Base-by-base conservation (phyloP, 2,113 vertebrate species). In the Passer montanus region DNA sequence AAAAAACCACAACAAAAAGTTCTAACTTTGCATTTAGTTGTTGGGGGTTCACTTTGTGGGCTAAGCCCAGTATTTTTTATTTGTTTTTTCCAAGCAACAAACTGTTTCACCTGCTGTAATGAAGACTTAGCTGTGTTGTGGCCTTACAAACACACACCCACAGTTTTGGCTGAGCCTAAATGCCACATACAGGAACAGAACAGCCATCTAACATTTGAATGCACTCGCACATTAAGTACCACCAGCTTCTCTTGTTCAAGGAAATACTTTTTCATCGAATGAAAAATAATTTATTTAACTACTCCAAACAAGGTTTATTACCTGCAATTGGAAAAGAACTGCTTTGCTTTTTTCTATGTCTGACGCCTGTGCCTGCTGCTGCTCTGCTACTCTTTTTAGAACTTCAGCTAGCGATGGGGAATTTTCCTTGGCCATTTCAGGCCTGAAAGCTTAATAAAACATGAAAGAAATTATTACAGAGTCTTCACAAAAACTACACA, bases 321-420 rank as follows among this genome's bases (percentile, higher is more conserved):
- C 98, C 98, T 98, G 98, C 72, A 98, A 31, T 5, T 91, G 93
- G 30, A 62, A 84, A 52, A 98, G 95, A 68, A 96, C 1, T 20
- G 85, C 68, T 95, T 93, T 98, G 56, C 26, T 97, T 91, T 94
- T 98, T 88, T 97, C 96, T 90, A 97, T 95, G 85, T 98, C 98
- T 49, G 97, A 97, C 5, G 52, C 84, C 70, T 98, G 98, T 13
- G 90, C 95, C 75, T 97, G 97, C 30, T 98, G 98, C 75, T 97
- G 97, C 66, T 97, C 95, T 74, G 91, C 96, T 67, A 98, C 96
- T 95, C 91, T 96, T 37, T 97, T 97, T 41, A 98, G 96, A 69
- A 79, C 95, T 43, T 98, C 96, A 23, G 9, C 68, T 49, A 98
- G 86, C 1, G 97, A 97, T 2, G 82, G 82, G 58, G 67, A 93